Evolutionary conservation across 2,113 vertebrate species (phyloP), one percentile per base, ranked within the genome.

Genomic region (Eurypyga helias): DNA sequence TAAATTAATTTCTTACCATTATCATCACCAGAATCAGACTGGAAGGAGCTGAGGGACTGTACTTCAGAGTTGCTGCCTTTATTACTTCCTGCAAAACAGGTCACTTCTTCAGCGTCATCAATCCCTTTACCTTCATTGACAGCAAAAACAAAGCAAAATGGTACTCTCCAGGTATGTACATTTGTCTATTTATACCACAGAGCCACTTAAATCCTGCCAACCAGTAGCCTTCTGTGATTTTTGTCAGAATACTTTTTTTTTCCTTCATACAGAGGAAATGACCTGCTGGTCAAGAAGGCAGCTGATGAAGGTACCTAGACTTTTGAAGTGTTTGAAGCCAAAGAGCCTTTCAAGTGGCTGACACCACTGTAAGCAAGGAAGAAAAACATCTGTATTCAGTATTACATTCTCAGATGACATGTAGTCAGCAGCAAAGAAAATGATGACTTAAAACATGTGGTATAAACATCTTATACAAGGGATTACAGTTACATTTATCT

Each of bases 51-150:
- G 96, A 99, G 98, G 9, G 99, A 99, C 70, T 99, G 99, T 77
- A 99, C 99, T 98, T 99, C 99, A 0, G 99, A 99, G 97, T 99
- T 99, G 96, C 99, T 99, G 95, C 99, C 99, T 98, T 99, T 99
- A 98, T 99, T 99, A 92, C 99, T 99, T 87, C 99, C 99, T 51
- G 99, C 98, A 97, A 99, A 99, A 98, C 99, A 99, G 18, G 99
- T 99, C 69, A 99, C 98, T 89, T 99, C 99, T 90, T 99, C 99
- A 10, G 98, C 96, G 93, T 99, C 98, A 95, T 99, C 99, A 55
- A 98, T 97, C 64, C 98, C 98, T 98, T 99, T 99, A 96, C 99
- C 99, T 99, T 97, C 48, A 26, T 45, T 75, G 80, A 96, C 62
- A 97, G 95, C 48, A 96, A 83, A 93, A 95, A 96, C 90, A 97